phyloP scores from a whole-genome alignment of 1,140 invertebrate genomes.

The Pseudomyrmex gracilis region DNA sequence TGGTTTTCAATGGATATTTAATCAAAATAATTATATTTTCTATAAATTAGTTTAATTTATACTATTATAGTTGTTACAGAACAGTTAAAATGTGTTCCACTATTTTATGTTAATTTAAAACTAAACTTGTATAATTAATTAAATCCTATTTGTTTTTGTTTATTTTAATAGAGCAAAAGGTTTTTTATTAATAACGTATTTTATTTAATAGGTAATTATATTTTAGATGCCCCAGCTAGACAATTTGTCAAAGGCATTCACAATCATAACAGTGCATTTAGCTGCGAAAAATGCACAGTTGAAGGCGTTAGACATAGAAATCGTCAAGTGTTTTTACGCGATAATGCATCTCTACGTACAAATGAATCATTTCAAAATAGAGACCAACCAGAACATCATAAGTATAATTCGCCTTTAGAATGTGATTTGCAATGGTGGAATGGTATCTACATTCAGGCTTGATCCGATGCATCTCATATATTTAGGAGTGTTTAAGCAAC shows the following conservation, averaged over 20 bases:
- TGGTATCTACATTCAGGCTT: slow-evolving; percentile 4
- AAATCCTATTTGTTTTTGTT: no score
- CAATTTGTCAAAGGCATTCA: slow-evolving; percentile 6
- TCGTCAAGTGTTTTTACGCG: background rate
- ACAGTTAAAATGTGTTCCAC: no score
- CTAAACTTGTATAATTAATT: no score
- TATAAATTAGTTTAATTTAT: no score
- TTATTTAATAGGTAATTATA: background rate
- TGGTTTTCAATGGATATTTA: no score
- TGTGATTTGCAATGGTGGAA: background rate
- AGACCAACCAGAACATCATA: slow-evolving; percentile 4
- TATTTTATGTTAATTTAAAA: no score
- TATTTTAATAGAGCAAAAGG: no score
- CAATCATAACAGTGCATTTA: background rate
- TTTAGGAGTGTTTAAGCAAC: background rate
- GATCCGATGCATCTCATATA: slow-evolving; percentile 17
- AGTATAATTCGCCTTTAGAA: slow-evolving; percentile 5
- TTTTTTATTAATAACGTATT: no score
- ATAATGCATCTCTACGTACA: slow-evolving; percentile 11
- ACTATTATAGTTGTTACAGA: no score
- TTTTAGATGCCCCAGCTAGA: slow-evolving; percentile 9
- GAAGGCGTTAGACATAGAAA: background rate
- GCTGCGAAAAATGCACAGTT: background rate
- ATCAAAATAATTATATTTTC: no score
- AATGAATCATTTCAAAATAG: background rate